Conservation (phyloP, 2,797 vertebrate genomes). For the Passerculus sandwichensis region DNA sequence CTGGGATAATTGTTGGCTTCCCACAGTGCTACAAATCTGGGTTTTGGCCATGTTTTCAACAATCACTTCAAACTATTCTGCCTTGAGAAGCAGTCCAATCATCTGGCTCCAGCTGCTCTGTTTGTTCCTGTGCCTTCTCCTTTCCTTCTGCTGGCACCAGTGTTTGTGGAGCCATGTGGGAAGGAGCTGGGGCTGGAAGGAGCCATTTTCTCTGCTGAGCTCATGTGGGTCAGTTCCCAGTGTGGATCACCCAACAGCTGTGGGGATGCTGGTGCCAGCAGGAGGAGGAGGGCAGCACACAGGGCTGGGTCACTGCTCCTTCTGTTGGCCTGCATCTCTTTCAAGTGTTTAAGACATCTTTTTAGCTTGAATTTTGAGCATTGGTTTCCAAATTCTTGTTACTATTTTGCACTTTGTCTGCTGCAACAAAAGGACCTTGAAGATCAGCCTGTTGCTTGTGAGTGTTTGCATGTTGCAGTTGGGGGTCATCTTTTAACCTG, state of each 20-base stretch:
- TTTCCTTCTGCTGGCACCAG: conserved; percentile 16
- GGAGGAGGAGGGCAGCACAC: background rate
- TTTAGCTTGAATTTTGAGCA: background rate
- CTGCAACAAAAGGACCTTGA: background rate
- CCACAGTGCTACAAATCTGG: background rate
- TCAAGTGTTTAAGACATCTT: background rate
- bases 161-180: conserved; percentile 1
- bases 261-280: background rate
- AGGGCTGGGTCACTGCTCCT: background rate
- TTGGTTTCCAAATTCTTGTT: background rate
- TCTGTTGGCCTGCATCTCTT: background rate
- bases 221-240: background rate
- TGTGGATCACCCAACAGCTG: conserved; percentile 2
- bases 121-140: background rate
- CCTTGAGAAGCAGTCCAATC: background rate
- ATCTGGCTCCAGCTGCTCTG: conserved; percentile 37
- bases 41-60: background rate
- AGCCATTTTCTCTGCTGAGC: background rate
- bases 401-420: background rate
- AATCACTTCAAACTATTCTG: background rate
- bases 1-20: background rate
- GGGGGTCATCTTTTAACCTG: background rate
- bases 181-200: background rate
- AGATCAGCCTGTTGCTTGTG: background rate
- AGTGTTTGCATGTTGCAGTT: background rate